Percentiles rank a stretch among this genome's conserved stretches.
Conservation (phyloP, 2,888 invertebrate species). For the Tinea pellionella region DNA sequence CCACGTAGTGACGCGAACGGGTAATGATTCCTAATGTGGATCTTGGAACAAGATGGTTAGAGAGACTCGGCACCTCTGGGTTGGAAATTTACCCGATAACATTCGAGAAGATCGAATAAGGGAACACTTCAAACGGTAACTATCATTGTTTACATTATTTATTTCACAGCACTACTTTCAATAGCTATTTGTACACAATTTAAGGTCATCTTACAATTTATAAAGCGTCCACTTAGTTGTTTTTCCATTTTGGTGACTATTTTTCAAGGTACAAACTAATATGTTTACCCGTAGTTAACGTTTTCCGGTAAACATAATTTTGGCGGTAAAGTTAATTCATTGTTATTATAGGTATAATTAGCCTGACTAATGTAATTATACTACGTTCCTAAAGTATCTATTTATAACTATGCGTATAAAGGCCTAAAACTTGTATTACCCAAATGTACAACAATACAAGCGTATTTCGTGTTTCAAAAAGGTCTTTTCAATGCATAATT, state of each 20-base stretch:
- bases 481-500: slow-evolving; percentile 2
- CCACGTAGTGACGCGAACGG: slow-evolving; percentile 73
- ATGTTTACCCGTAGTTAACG: background rate
- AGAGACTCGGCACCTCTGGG: slow-evolving; percentile 99
- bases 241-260: background rate
- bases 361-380: background rate
- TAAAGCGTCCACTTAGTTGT: background rate
- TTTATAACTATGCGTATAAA: background rate
- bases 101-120: slow-evolving; percentile 97
- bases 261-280: background rate
- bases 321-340: background rate
- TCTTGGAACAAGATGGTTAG: slow-evolving; percentile 99
- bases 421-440: background rate
- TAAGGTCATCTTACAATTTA: background rate
- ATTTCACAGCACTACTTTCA: slow-evolving; percentile 16
- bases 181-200: slow-evolving; percentile 16
- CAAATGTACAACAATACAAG: background rate
- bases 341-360: background rate
- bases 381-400: background rate
- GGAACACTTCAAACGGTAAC: slow-evolving; percentile 97
- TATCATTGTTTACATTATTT: slow-evolving; percentile 17
- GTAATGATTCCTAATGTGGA: slow-evolving; percentile 89
- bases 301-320: background rate
- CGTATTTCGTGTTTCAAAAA: background rate
- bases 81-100: slow-evolving; percentile 99